Percentiles rank a stretch among this genome's conserved stretches.
Conservation (phyloP, 2,113 vertebrate genomes). For the Oenanthe oenanthe region DNA sequence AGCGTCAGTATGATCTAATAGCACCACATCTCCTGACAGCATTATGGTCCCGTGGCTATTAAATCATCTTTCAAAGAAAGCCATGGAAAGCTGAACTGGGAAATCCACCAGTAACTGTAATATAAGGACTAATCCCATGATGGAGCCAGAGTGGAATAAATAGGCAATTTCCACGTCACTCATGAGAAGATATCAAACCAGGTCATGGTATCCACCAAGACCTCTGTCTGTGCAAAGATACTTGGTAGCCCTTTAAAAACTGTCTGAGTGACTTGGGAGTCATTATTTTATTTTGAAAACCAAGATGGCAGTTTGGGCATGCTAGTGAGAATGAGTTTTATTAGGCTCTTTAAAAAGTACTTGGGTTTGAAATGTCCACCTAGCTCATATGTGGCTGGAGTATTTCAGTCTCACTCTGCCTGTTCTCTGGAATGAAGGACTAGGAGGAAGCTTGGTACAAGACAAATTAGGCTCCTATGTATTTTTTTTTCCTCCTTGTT, state of each 20-base stretch:
- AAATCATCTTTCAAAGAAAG: slow-evolving; percentile 10
- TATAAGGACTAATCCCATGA: neutral
- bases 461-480: neutral
- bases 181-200: neutral
- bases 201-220: neutral
- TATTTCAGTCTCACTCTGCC: neutral
- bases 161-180: neutral
- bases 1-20: slow-evolving; percentile 4
- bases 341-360: neutral
- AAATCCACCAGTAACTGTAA: neutral
- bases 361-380: neutral
- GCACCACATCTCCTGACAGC: neutral
- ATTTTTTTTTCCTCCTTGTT: neutral
- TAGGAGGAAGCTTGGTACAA: neutral
- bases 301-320: neutral
- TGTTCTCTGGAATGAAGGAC: neutral
- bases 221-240: neutral
- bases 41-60: neutral
- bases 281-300: neutral
- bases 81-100: neutral
- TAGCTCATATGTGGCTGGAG: neutral
- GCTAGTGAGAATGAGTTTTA: neutral
- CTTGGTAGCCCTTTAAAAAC: neutral
- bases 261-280: neutral
- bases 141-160: slow-evolving; percentile 3